Conservation (phyloP, 2,113 vertebrate species). For the Ornithorhynchus anatinus region DNA sequence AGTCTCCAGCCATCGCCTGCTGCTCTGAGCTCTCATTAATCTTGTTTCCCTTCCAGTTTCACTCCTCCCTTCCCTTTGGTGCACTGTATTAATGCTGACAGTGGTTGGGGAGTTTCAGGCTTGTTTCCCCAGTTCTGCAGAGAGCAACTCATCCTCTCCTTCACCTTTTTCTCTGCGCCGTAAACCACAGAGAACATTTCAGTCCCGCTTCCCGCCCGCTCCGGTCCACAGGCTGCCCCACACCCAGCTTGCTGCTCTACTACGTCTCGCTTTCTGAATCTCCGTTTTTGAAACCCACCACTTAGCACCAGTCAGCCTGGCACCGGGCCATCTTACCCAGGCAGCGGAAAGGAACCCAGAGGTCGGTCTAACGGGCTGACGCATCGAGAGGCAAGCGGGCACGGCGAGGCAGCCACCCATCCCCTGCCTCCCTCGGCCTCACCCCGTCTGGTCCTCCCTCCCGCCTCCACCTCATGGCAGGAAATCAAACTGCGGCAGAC, state of each 20-base stretch:
- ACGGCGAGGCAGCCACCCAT: background rate
- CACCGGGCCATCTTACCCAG: slow-evolving; percentile 42
- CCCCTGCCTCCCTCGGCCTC: background rate
- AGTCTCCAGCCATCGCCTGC: slow-evolving; percentile 2
- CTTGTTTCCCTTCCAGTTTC: slow-evolving; percentile 52
- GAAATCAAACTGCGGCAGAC: slow-evolving; percentile 74
- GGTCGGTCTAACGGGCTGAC: slow-evolving; percentile 10
- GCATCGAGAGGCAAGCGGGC: slow-evolving; percentile 8
- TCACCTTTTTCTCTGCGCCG: background rate
- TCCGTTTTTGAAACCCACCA: slow-evolving; percentile 35
- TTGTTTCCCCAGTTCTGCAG: slow-evolving; percentile 30
- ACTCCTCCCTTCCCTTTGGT: slow-evolving; percentile 32
- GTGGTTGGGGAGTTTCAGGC: slow-evolving; percentile 44
- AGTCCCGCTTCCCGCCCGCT: background rate
- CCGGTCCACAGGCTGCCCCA: background rate
- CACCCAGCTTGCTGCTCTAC: background rate
- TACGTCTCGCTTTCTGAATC: background rate
- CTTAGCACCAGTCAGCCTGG: slow-evolving; percentile 46
- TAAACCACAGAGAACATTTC: background rate
- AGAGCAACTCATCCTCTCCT: slow-evolving; percentile 3
- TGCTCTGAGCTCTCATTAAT: slow-evolving; percentile 48
- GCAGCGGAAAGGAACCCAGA: slow-evolving; percentile 50
- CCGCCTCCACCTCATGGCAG: slow-evolving; percentile 60
- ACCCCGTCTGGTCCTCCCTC: slow-evolving; percentile 2
- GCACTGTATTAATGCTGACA: slow-evolving; percentile 34